These are phyloP conservation scores for Zoroaster sp. DNA, from an alignment of 53 echinoderm and acorn worm species.

Conservation along the genomic window DNA sequence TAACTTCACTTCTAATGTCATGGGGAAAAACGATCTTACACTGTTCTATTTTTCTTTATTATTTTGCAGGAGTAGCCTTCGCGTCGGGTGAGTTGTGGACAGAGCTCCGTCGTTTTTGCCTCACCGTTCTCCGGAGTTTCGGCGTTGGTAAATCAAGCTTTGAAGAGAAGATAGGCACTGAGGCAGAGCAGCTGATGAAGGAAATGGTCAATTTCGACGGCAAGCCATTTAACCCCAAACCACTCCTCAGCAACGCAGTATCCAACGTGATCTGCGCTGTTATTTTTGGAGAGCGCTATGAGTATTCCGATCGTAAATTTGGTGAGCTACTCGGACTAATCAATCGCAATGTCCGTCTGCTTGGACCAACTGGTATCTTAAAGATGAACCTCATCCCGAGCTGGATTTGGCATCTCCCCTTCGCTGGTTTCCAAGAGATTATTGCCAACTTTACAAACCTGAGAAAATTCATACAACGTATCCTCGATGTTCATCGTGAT, in stretches of 20 bases:
- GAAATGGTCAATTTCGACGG: conserved; percentile 41
- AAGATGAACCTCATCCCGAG: neutral
- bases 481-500: conserved; percentile 5
- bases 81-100: conserved; percentile 44
- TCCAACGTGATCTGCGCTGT: conserved; percentile 64
- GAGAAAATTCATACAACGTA: neutral
- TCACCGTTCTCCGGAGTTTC: conserved; percentile 52
- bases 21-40: too few species aligned
- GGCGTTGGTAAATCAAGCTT: conserved; percentile 65
- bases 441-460: neutral
- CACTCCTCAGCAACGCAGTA: conserved; percentile 38
- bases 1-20: too few species aligned
- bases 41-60: neutral
- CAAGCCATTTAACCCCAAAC: conserved; percentile 43
- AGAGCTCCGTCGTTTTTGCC: conserved; percentile 52
- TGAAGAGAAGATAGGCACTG: conserved; percentile 57
- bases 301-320: conserved; percentile 47
- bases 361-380: neutral
- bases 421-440: neutral
- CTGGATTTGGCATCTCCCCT: neutral
- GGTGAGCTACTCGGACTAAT: neutral
- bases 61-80: conserved; percentile 20
- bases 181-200: conserved; percentile 50
- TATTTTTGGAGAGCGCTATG: conserved; percentile 48
- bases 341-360: neutral